These are phyloP conservation scores for Melanotaenia duboulayi DNA, from an alignment of 2,113 vertebrate genomes.

Conservation along the genomic window DNA sequence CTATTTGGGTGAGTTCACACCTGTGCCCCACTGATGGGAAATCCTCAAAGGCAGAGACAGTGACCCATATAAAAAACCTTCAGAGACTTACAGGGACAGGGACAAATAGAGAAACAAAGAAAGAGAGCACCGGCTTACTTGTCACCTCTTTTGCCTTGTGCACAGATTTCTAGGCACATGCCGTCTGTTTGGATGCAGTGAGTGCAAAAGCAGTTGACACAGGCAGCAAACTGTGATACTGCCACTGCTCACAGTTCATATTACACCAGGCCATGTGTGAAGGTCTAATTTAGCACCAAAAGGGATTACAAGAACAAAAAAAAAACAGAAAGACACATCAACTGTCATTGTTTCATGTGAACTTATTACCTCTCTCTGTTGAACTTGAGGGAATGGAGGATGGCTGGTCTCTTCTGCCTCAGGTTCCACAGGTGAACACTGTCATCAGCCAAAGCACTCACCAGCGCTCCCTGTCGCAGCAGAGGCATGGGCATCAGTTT, in stretches of 20 bases:
- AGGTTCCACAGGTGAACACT: constrained; percentile 99
- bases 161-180: constrained; percentile 31
- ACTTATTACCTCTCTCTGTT: constrained; percentile 94
- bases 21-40: constrained; percentile 50
- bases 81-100: constrained; percentile 33
- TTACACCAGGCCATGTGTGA: constrained; percentile 35
- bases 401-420: constrained; percentile 97
- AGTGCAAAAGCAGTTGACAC: constrained; percentile 47
- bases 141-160: constrained; percentile 42
- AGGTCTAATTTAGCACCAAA: constrained; percentile 14
- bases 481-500: not conserved
- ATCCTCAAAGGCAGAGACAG: constrained; percentile 46
- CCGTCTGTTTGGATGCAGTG: constrained; percentile 55
- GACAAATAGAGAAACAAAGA: constrained; percentile 9
- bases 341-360: not conserved
- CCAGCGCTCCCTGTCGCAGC: constrained; percentile 91
- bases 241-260: constrained; percentile 35
- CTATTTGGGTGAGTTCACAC: constrained; percentile 56
- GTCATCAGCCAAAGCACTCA: constrained; percentile 98
- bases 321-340: not conserved
- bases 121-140: constrained; percentile 15
- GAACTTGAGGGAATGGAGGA: constrained; percentile 98
- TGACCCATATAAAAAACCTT: constrained; percentile 62
- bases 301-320: not conserved
- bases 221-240: constrained; percentile 44